phyloP scores from a whole-genome alignment of 2,888 invertebrate genomes.

The Agapostemon virescens region DNA sequence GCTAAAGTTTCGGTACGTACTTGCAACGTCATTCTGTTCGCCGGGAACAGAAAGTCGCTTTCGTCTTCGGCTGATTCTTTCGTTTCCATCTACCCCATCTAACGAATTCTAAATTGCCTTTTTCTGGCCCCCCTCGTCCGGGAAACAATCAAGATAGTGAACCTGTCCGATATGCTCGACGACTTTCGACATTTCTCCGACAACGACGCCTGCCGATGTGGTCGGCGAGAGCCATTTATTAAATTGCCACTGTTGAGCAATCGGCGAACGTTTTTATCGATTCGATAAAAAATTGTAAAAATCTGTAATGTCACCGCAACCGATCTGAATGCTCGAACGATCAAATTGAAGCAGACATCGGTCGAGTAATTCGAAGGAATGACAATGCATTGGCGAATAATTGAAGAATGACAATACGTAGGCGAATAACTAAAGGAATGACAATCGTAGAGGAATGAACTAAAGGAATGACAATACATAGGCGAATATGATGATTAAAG shows the following conservation, averaged over 20 bases:
- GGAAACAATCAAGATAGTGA: not conserved
- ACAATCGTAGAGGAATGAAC: too few species aligned
- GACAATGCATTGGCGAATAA: too few species aligned
- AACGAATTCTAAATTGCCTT: constrained; percentile 3
- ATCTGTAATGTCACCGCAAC: not conserved
- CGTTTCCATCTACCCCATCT: not conserved
- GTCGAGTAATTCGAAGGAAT: too few species aligned
- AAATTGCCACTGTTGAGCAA: not conserved
- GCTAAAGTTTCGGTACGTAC: constrained; percentile 18
- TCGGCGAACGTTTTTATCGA: not conserved
- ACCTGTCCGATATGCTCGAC: not conserved
- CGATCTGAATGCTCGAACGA: not conserved
- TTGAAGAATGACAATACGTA: too few species aligned
- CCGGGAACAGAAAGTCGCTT: constrained; percentile 28
- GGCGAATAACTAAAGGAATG: too few species aligned
- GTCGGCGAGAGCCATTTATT: not conserved
- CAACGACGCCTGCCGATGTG: not conserved
- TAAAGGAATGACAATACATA: too few species aligned
- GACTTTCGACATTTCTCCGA: not conserved
- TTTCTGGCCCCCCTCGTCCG: not conserved
- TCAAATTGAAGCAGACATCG: too few species aligned
- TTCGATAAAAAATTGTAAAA: not conserved
- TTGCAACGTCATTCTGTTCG: constrained; percentile 44
- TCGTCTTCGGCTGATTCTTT: not conserved
- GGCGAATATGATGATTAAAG: too few species aligned